Base-by-base conservation (phyloP, 2,797 vertebrate genomes). In the Lacerta agilis region DNA sequence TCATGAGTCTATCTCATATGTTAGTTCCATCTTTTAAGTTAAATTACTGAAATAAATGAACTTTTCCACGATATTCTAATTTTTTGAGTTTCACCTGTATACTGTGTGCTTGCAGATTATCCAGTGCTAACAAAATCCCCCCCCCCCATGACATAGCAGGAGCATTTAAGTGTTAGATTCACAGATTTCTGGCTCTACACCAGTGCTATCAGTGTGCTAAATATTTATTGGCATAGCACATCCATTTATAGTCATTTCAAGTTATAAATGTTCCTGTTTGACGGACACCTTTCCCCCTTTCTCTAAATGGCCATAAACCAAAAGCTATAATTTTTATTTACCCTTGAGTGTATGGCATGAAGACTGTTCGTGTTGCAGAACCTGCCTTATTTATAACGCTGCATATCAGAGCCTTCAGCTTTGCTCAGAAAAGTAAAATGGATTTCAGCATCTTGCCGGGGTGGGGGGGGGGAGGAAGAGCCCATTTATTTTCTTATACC, bases 211-310 rank as follows among this genome's bases (percentile, higher is more conserved):
- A 41, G 82, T 10, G 6, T 0, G 0, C 66, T 79, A 5, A 1
- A 85, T 75, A 85, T 90, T 89, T 92, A 25, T 82, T 86, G 29
- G 5, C 49, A 76, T 86, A 71, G 45, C 18, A 27, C 8, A 2
- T 72, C 29, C 5, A 89, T 88, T 86, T 91, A 17, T 64, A 83
- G 49, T 33, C 61, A 9, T 64, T 86, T 85, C 20, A 86, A 20
- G 58, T 75, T 45, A 75, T 29, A 80, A 76, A 55, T 71, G 45
- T 82, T 83, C 5, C 20, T 66, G 43, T 55, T 78, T 90, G 83
- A 0, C 1, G 58, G 13, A 0, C 79, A 49, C 3, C 25, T 89
- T 90, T 92, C 76, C 2, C 83, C 85, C 23, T 81, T 79, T 75
- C 61, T 72, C 2, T 64, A 38, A 27, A 84, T 86, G 86, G 0